Evolutionary conservation across 2,888 invertebrate species (phyloP).

Genomic region (Xiphydria camelus): DNA sequence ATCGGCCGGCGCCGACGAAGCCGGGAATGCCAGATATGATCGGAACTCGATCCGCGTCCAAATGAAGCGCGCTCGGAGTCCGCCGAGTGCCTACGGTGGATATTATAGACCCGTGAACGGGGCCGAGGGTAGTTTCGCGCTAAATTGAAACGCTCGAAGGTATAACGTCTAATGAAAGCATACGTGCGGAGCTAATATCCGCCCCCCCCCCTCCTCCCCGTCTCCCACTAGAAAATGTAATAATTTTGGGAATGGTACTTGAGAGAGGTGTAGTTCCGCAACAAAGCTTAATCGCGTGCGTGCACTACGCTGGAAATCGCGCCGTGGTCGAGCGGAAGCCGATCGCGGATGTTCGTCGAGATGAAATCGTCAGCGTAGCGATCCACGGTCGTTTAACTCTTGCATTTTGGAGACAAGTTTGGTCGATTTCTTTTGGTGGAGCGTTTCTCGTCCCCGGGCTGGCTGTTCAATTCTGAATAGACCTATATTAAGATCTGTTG

Average conservation of each 20-base stretch:
- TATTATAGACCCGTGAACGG: conserved; percentile 56
- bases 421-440: no score
- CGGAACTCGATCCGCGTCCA: conserved; percentile 48
- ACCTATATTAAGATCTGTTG: no score
- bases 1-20: conserved; percentile 6
- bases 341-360: no score
- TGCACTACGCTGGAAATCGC: not conserved
- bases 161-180: conserved; percentile 57
- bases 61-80: conserved; percentile 51
- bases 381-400: no score
- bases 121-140: conserved; percentile 48
- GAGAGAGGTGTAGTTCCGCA: conserved; percentile 37
- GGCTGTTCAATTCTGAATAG: no score
- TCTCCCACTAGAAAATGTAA: conserved; percentile 52
- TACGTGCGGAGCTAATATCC: conserved; percentile 49
- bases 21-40: conserved; percentile 53
- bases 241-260: conserved; percentile 54
- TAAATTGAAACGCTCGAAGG: conserved; percentile 56
- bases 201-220: conserved; percentile 18
- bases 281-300: conserved; percentile 36
- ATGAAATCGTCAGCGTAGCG: no score
- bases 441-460: no score
- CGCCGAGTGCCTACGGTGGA: conserved; percentile 45
- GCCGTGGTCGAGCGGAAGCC: no score
- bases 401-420: no score